These are phyloP conservation scores for Sturnus vulgaris DNA, from an alignment of 2,113 vertebrate genomes.

Conservation along the genomic window DNA sequence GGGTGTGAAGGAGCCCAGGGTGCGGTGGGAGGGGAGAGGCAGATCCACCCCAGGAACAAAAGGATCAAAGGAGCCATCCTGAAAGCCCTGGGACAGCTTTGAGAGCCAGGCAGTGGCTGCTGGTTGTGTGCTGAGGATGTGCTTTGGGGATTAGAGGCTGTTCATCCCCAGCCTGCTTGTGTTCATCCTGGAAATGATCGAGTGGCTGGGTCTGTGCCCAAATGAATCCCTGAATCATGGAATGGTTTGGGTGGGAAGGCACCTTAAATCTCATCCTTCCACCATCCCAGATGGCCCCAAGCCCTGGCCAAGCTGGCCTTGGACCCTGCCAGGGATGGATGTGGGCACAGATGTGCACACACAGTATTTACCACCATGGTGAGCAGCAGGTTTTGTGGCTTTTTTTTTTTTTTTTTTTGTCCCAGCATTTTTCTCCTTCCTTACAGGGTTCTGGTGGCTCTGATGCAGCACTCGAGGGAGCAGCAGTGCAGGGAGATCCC, in stretches of 20 bases:
- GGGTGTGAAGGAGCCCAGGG: not conserved
- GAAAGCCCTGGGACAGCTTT: not conserved
- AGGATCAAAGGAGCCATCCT: not conserved
- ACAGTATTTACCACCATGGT: not conserved
- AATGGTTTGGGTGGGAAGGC: not conserved
- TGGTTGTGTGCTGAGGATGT: not conserved
- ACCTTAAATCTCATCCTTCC: not conserved
- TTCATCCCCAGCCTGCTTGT: not conserved
- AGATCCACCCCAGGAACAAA: not conserved
- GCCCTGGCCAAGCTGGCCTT: not conserved
- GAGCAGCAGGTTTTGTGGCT: not conserved
- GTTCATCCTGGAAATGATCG: not conserved
- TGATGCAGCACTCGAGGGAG: not conserved
- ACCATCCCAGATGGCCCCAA: not conserved
- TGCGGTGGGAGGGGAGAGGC: not conserved
- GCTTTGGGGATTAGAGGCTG: not conserved
- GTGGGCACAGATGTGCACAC: not conserved
- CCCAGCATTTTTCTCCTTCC: not conserved
- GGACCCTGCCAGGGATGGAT: not conserved
- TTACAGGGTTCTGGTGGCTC: fast-evolving
- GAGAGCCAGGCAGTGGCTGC: not conserved
- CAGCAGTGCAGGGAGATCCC: not conserved
- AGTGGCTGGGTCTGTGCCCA: not conserved
- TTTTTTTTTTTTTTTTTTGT: not conserved
- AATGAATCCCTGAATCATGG: fast-evolving